Percentiles rank a stretch among this genome's conserved stretches.
phyloP scores from a whole-genome alignment of 2,888 invertebrate genomes.

The Reticulitermes lucifugus region DNA sequence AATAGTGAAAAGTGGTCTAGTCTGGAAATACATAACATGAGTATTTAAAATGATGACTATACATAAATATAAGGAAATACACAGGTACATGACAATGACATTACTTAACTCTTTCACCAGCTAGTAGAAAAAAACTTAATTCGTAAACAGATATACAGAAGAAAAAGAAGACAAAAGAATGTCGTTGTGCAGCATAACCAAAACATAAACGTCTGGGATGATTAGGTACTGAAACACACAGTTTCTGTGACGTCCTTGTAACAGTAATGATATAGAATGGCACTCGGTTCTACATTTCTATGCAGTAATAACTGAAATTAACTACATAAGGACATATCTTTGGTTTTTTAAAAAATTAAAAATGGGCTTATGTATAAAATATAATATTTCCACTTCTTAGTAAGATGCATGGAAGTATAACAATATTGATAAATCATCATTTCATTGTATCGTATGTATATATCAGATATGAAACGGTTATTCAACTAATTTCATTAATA shows the following conservation, averaged over 20 bases:
- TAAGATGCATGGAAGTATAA: background rate
- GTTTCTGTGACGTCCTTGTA: background rate
- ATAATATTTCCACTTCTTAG: background rate
- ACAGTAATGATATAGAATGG: conserved; percentile 26
- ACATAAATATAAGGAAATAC: background rate
- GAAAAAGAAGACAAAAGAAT: background rate
- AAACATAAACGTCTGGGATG: background rate
- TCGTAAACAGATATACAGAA: background rate
- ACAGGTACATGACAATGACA: conserved; percentile 2
- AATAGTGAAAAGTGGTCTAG: background rate
- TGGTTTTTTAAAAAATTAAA: background rate
- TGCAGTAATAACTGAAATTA: conserved; percentile 8
- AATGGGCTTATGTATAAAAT: background rate
- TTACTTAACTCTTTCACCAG: background rate
- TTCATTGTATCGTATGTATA: background rate
- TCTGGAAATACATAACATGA: background rate
- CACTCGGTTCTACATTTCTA: conserved; percentile 14
- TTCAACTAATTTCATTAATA: background rate
- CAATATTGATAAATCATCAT: background rate
- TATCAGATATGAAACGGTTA: background rate
- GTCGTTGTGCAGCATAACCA: background rate
- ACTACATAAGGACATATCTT: background rate
- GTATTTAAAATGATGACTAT: conserved; percentile 8
- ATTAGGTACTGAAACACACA: background rate
- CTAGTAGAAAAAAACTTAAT: background rate